Conservation (phyloP, 2,797 vertebrate species). For the Lithobates sylvaticus region DNA sequence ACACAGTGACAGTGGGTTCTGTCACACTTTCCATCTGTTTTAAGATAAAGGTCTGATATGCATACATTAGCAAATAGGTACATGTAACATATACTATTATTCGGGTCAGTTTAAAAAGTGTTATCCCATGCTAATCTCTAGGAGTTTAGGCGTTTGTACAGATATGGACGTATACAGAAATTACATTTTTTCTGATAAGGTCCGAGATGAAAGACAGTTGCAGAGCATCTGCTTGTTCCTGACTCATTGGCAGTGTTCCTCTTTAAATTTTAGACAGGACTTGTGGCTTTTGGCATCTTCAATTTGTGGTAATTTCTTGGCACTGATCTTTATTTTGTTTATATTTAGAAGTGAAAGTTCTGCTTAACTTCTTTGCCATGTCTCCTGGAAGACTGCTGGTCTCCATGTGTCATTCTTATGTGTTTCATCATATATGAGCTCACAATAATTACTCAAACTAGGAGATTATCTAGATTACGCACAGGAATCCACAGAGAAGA, state of each 20-base stretch:
- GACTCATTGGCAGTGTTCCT: not conserved
- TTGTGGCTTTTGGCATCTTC: conserved; percentile 14
- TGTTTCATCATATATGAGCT: not conserved
- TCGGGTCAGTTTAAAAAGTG: too few relatives aligned
- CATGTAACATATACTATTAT: too few relatives aligned
- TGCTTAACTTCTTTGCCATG: not conserved
- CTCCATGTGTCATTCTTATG: not conserved
- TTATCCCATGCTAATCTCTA: too few relatives aligned
- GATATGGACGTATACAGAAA: too few relatives aligned
- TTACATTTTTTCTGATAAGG: too few relatives aligned
- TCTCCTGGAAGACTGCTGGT: not conserved
- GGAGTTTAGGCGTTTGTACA: too few relatives aligned
- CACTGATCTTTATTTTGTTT: not conserved
- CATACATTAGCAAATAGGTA: too few relatives aligned
- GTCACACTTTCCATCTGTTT: too few relatives aligned
- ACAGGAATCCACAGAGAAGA: too few relatives aligned
- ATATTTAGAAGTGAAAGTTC: conserved; percentile 5
- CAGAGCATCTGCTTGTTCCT: not conserved
- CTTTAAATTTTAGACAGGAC: not conserved
- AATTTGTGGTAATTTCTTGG: conserved; percentile 26
- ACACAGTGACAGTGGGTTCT: too few relatives aligned
- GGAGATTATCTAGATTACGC: not conserved
- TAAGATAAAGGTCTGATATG: too few relatives aligned
- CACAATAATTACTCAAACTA: not conserved
- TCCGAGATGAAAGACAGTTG: not conserved